Evolutionary conservation across 2,797 vertebrate species (phyloP).

Genomic region (Enteromius argenteus): DNA sequence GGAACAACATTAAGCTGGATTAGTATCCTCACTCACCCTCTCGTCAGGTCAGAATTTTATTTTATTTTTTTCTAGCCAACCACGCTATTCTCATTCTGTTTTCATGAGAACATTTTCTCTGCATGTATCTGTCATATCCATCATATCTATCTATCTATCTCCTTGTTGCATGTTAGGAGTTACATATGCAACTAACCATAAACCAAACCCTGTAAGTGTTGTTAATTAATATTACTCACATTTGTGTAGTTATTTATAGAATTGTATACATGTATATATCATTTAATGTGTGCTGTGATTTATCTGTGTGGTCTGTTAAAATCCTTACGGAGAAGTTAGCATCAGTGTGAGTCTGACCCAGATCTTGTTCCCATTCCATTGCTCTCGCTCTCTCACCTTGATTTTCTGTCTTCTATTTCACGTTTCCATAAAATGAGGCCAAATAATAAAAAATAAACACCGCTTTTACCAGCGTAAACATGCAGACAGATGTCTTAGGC

Average conservation of each 20-base stretch:
- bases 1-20: constrained; percentile 1
- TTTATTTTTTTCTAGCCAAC: background rate
- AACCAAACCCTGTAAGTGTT: background rate
- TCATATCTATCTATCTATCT: background rate
- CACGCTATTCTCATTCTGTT: constrained; percentile 8
- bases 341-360: background rate
- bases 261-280: background rate
- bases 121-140: background rate
- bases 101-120: background rate
- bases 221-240: background rate
- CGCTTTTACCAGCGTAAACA: background rate
- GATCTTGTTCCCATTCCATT: constrained; percentile 2
- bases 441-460: background rate
- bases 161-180: no score
- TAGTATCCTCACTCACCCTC: background rate
- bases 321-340: background rate
- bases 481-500: background rate
- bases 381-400: background rate
- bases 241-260: background rate
- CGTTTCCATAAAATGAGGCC: background rate
- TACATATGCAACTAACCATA: background rate
- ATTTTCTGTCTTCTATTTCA: background rate
- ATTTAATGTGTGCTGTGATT: background rate
- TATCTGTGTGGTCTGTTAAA: background rate
- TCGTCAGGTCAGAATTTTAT: background rate